These are phyloP conservation scores for Aphaenogaster floridana DNA, from an alignment of 1,140 invertebrate species.

Conservation along the genomic window DNA sequence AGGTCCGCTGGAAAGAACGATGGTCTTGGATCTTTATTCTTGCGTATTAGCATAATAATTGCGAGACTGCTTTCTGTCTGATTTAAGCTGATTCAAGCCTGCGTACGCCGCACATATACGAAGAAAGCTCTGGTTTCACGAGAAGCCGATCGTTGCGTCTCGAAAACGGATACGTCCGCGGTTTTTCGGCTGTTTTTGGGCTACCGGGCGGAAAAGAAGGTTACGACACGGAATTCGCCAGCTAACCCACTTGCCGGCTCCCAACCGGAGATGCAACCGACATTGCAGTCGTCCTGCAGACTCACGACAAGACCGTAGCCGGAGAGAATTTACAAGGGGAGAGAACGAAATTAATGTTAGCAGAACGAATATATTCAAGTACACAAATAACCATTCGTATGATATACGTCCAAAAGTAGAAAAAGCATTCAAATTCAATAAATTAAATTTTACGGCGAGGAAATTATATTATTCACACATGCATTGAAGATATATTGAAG, in stretches of 20 bases:
- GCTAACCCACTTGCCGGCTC: constrained; percentile 81
- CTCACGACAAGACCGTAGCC: constrained; percentile 8
- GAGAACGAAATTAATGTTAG: not conserved
- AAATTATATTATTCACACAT: not conserved
- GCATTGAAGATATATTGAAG: not conserved
- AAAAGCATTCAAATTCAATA: not conserved
- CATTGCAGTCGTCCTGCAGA: constrained; percentile 68
- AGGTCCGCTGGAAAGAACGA: not conserved
- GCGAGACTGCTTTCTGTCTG: constrained; percentile 49
- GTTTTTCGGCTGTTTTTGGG: constrained; percentile 76
- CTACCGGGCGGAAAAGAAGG: constrained; percentile 66
- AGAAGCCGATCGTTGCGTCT: constrained; percentile 52
- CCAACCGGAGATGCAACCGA: constrained; percentile 70
- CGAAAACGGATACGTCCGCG: constrained; percentile 66
- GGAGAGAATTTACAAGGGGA: constrained; percentile 4
- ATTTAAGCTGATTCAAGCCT: constrained; percentile 43
- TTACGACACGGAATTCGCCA: constrained; percentile 77
- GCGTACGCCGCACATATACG: not conserved
- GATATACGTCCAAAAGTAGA: not conserved
- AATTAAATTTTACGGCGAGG: not conserved
- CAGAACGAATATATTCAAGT: not conserved
- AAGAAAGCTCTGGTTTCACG: constrained; percentile 8
- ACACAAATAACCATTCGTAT: not conserved
- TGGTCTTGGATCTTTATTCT: constrained; percentile 71
- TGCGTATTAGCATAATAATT: constrained; percentile 85